phyloP scores from a whole-genome alignment of 2,113 vertebrate species.

The Dicrurus megarhynchus region DNA sequence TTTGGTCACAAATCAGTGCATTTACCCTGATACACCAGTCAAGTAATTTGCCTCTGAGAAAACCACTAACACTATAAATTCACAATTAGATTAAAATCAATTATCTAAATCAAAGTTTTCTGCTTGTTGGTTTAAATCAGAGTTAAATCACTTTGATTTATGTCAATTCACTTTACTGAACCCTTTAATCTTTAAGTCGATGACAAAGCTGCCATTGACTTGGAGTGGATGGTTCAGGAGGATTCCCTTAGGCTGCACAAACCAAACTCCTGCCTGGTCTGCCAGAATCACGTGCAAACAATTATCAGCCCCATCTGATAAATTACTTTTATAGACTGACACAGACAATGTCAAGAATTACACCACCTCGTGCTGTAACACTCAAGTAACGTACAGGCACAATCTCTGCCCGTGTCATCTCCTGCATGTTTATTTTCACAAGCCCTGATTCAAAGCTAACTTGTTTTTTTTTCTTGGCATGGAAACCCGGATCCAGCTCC shows the following conservation, averaged over 20 bases:
- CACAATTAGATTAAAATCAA: constrained; percentile 31
- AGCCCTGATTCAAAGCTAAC: background rate
- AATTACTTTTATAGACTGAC: background rate
- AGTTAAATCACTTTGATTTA: constrained; percentile 4
- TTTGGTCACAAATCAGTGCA: background rate
- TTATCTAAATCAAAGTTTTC: constrained; percentile 45
- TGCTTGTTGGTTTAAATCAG: constrained; percentile 24
- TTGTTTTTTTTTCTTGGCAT: background rate
- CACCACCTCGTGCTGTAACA: rapidly evolving
- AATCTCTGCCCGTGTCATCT: background rate
- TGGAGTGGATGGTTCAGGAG: background rate
- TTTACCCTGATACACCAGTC: background rate
- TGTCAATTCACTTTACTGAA: constrained; percentile 14
- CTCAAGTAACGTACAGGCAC: rapidly evolving
- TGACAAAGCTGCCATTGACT: background rate
- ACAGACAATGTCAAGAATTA: background rate
- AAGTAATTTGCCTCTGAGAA: background rate
- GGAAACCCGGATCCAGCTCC: background rate
- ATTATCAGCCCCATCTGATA: background rate
- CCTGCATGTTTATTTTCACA: background rate
- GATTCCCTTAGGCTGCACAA: background rate
- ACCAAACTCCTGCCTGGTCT: background rate
- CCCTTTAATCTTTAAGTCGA: constrained; percentile 22
- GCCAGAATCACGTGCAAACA: background rate
- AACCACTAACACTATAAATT: constrained; percentile 10